Base-by-base conservation (phyloP, 2,888 invertebrate species). In the Balanococcus diminutus region DNA sequence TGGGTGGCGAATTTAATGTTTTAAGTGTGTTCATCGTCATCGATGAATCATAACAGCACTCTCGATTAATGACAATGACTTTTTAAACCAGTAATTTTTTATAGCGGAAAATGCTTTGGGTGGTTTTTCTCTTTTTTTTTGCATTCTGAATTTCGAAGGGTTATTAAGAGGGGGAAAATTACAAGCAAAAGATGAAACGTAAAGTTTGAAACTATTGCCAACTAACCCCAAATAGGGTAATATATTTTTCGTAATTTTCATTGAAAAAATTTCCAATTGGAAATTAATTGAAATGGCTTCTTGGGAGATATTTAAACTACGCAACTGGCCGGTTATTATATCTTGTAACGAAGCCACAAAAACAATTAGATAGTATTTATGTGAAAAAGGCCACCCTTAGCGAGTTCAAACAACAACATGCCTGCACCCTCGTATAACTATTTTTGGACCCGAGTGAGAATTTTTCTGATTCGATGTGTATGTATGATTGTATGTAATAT, bases 181-280 rank as follows among this genome's bases (percentile, higher is more conserved):
- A 67, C 19, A 5, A n/a, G 3, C 56, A 8, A n/a, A n/a, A 8
- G 22, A 8, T 19, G 14, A 67, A 5, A 67, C 22, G 28, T 31
- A 22, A 1, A 31, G 67, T 67, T 67, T 14, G 56, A 56, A 56
- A 56, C 22, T 28, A 67, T 67, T 14, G 67, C 28, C 28, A 28
- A 28, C 67, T 16, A 16, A 14, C 28, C 28, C 25, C 67, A 67
- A 67, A 67, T 31, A 4, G 14, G 67, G 22, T 56, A 19, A 67
- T 67, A 79, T 79, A 79, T 79, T 79, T 75, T 36, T 79, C n/a
- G 36, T 79, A 79, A 79, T 79, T 79, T 79, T 79, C 75, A 79
- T 79, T 79, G 19, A 79, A 79, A 67, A 67, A 36, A 14, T 32
- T 79, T 36, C 36, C 32, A 36, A 36, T 79, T 36, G 75, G 22